These are phyloP conservation scores for Urophycis tenuis DNA, from an alignment of 2,797 vertebrate genomes.

Conservation along the genomic window DNA sequence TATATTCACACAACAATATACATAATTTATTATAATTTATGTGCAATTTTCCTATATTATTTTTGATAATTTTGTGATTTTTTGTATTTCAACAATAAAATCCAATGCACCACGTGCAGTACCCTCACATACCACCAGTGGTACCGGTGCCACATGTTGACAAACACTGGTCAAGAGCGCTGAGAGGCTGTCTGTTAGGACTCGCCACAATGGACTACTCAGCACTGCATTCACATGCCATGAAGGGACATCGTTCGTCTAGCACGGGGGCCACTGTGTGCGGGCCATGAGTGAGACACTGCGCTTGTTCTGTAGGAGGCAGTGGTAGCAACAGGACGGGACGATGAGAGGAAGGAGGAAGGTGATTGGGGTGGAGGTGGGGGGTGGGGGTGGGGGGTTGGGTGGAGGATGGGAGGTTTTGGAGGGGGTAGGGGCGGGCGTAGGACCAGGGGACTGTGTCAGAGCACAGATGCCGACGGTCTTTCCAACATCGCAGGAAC, in stretches of 20 bases:
- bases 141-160: too few species aligned
- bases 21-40: too few species aligned
- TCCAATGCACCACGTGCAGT: too few species aligned
- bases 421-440: background rate
- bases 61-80: too few species aligned
- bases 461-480: constrained; percentile 3
- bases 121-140: too few species aligned
- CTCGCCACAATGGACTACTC: background rate
- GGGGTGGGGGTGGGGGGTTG: background rate
- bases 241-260: background rate
- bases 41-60: too few species aligned
- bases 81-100: too few species aligned
- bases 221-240: background rate
- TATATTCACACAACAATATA: too few species aligned
- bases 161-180: too few species aligned
- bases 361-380: background rate
- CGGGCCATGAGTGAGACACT: background rate
- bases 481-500: constrained; percentile 1
- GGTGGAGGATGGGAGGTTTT: too few species aligned
- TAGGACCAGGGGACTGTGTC: constrained; percentile 12
- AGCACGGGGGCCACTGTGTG: background rate
- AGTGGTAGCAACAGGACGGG: background rate
- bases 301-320: background rate
- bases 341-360: constrained; percentile 8
- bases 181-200: background rate